phyloP scores from a whole-genome alignment of 2,113 vertebrate species.

The Psittacula cyanocephala region DNA sequence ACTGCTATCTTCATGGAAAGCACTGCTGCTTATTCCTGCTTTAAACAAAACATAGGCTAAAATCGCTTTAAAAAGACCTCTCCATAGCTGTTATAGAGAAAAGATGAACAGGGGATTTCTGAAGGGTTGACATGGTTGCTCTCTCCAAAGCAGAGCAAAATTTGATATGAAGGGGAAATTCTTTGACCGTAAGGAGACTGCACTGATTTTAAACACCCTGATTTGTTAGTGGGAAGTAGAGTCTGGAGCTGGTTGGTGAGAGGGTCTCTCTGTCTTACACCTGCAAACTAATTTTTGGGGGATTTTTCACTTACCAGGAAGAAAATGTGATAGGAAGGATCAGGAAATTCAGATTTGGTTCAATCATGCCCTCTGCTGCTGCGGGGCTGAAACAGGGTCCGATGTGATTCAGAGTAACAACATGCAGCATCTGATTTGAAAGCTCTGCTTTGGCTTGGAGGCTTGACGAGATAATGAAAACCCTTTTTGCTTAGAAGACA shows the following conservation, averaged over 20 bases:
- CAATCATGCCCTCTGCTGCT: background rate
- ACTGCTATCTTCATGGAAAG: background rate
- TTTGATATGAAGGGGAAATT: background rate
- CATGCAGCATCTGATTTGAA: background rate
- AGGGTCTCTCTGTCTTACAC: background rate
- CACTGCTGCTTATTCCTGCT: accelerated
- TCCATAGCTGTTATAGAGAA: background rate
- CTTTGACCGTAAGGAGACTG: background rate
- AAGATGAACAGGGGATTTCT: background rate
- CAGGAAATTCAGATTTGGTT: background rate
- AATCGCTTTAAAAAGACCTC: background rate
- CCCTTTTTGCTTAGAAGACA: background rate
- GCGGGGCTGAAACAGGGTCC: background rate
- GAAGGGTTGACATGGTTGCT: background rate
- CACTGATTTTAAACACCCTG: background rate
- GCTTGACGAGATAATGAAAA: constrained; percentile 17
- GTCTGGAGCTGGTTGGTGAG: background rate
- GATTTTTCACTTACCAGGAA: background rate
- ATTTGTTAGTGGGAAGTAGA: background rate
- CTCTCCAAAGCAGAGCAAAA: background rate
- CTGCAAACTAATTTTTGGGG: background rate
- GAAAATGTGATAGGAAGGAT: background rate
- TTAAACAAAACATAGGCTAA: background rate
- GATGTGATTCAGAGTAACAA: background rate
- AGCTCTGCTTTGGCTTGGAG: background rate